phyloP scores from a whole-genome alignment of 53 echinoderm and acorn worm species.

The Patiria pectinifera region DNA sequence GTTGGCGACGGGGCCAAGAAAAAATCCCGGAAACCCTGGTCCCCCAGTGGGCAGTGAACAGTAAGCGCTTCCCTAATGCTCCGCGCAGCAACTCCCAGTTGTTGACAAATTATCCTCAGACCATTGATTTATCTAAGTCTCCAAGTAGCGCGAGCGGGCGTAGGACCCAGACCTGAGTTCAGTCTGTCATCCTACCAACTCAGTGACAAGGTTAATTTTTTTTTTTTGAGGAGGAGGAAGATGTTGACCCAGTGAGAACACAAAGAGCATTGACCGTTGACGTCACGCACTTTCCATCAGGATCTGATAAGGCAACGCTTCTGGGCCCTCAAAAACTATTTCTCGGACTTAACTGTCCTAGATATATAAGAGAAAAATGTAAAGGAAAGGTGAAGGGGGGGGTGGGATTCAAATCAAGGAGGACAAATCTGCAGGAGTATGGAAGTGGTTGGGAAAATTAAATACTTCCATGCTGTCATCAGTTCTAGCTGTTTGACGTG shows the following conservation, averaged over 20 bases:
- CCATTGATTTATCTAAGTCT: constrained; percentile 20
- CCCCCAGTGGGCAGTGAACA: neutral
- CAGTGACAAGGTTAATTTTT: neutral
- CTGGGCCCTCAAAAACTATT: neutral
- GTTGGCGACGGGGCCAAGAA: neutral
- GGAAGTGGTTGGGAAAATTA: neutral
- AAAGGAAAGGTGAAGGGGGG: neutral
- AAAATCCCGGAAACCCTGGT: neutral
- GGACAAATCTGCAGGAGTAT: neutral
- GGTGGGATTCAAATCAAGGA: neutral
- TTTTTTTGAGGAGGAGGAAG: neutral
- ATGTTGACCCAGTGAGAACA: constrained; percentile 4
- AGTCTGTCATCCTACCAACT: neutral
- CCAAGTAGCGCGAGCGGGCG: neutral
- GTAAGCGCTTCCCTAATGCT: constrained; percentile 45
- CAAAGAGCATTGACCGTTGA: constrained; percentile 36
- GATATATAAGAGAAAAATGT: neutral
- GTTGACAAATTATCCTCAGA: constrained; percentile 35
- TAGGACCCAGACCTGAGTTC: neutral
- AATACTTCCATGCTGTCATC: neutral
- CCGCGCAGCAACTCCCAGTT: constrained; percentile 1
- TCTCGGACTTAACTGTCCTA: neutral
- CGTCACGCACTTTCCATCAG: neutral
- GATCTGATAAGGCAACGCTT: neutral
- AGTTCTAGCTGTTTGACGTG: neutral